These are phyloP conservation scores for Microctonus brassicae DNA, from an alignment of 2,888 invertebrate species.

Conservation along the genomic window DNA sequence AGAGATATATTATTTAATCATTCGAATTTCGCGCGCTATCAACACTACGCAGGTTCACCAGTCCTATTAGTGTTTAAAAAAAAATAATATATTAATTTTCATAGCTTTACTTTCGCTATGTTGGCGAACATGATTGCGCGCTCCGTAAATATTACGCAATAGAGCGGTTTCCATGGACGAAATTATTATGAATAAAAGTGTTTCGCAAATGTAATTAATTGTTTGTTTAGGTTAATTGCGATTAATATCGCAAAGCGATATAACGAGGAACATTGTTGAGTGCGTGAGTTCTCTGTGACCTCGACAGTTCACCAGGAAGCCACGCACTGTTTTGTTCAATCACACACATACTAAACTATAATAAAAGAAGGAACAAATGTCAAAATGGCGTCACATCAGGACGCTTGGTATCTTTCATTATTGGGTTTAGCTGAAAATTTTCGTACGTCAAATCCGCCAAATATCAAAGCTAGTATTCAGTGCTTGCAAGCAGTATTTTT, in stretches of 20 bases:
- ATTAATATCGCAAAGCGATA: neutral
- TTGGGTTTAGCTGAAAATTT: constrained; percentile 97
- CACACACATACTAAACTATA: neutral
- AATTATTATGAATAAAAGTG: constrained; percentile 27
- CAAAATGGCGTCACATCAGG: constrained; percentile 87
- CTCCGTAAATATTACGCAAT: constrained; percentile 50
- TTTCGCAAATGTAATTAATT: constrained; percentile 34
- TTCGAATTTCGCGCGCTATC: neutral
- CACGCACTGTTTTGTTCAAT: neutral
- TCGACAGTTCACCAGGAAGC: neutral
- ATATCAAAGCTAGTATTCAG: constrained; percentile 97
- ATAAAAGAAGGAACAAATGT: constrained; percentile 58
- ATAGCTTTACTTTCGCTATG: too few species aligned
- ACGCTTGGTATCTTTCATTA: constrained; percentile 96
- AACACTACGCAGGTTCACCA: too few species aligned
- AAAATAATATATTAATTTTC: too few species aligned
- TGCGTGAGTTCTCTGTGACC: neutral
- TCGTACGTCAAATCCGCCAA: constrained; percentile 94
- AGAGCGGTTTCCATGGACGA: constrained; percentile 39
- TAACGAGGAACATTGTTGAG: neutral
- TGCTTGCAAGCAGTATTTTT: constrained; percentile 97
- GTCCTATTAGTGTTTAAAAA: too few species aligned
- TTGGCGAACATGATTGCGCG: constrained; percentile 20
- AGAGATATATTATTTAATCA: neutral
- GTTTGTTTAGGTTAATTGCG: constrained; percentile 15